phyloP scores from a whole-genome alignment of 2,113 vertebrate genomes.

The Pomatorhinus ruficollis region DNA sequence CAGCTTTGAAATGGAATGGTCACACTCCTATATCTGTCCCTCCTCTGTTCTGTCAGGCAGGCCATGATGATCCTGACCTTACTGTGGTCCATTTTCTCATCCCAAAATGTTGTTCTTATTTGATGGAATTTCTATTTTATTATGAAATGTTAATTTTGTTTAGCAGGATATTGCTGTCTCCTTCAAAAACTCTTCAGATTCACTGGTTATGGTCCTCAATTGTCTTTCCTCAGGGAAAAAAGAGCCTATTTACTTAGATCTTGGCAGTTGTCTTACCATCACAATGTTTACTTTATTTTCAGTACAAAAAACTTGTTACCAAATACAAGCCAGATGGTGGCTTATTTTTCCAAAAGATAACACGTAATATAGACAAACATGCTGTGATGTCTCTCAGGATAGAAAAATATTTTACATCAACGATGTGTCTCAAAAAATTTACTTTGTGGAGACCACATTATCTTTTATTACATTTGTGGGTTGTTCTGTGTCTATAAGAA shows the following conservation, averaged over 20 bases:
- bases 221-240: not conserved
- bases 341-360: not conserved
- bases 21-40: not conserved
- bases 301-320: not conserved
- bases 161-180: not conserved
- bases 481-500: not conserved
- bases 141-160: not conserved
- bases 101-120: not conserved
- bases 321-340: not conserved
- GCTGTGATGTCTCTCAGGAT: not conserved
- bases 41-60: not conserved
- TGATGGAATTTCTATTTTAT: not conserved
- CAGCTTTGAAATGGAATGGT: not conserved
- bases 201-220: not conserved
- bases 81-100: not conserved
- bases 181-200: not conserved
- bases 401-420: not conserved
- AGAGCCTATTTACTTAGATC: not conserved
- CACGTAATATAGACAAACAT: not conserved
- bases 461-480: not conserved
- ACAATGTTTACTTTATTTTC: not conserved
- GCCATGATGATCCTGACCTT: not conserved
- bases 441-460: not conserved
- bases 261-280: not conserved
- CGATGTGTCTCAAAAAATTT: not conserved